Base-by-base conservation (phyloP, 2,888 invertebrate species). In the Leptinotarsa haldemani region DNA sequence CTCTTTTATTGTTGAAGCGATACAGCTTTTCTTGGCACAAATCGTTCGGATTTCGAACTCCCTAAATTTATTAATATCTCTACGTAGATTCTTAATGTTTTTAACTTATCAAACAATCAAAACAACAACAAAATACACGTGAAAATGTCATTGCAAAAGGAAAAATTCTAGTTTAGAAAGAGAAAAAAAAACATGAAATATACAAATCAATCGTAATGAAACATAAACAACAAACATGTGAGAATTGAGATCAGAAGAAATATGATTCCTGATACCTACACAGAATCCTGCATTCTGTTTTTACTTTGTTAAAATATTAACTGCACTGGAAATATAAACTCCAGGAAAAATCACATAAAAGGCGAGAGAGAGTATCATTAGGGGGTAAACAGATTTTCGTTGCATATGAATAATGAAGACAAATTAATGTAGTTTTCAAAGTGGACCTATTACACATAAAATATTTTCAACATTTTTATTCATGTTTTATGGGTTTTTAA, bases 1-100 rank as follows among this genome's bases (percentile, higher is more conserved):
- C 22, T 22, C 22, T 15, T 56, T 4, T 22, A 22, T 13, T 22
- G 56, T 12, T 22, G 56, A 22, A 25, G 56, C 18, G 40, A 63
- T 46, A 25, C 20, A 48, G 18, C 58, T 73, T 65, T 69, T 65
- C 58, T 74, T 74, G 74, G 74, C 74, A 74, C 74, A 71, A 70
- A 30, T 61, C 71, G 71, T 74, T 69, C 74, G 65, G 58, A 40
- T 40, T 58, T 13, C 69, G 71, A 74, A 71, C 71, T 65, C 30
- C 40, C 65, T 74, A 74, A 74, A 15, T 50, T 65, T 65, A 68
- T 25, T 69, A 20, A 25, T 52, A 64, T 61, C 9, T 69, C 4
- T 69, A 63, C n/a, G 30, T 46, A 9, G 48, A 20, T 66, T 64
- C 48, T 65, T 48, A 20, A 22, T 48, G 50, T 50, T 50, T n/a